A percentile compares a stretch with the other conserved stretches of the same genome.
These are phyloP conservation scores for Eulacestoma nigropectus DNA, from an alignment of 2,113 vertebrate species.

Conservation along the genomic window DNA sequence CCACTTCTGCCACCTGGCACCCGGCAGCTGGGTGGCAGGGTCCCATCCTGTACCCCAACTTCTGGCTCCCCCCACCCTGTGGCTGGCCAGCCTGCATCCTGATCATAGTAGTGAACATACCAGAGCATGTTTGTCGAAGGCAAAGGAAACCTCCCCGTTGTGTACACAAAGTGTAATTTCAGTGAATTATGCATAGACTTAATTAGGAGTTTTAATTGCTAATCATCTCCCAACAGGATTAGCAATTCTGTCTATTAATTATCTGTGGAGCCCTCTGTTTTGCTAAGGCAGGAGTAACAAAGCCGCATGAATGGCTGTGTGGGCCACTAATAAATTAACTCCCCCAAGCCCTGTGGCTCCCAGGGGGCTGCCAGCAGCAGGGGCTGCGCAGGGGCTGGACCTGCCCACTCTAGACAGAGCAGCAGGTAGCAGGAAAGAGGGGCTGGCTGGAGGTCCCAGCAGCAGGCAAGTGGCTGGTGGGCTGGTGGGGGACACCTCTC, in stretches of 20 bases:
- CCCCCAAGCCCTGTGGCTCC: background rate
- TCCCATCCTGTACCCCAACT: background rate
- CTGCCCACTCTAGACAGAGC: background rate
- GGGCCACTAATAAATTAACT: conserved; percentile 59
- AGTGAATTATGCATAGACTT: conserved; percentile 76
- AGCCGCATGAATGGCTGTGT: conserved; percentile 45
- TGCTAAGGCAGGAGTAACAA: conserved; percentile 66
- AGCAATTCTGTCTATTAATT: conserved; percentile 75
- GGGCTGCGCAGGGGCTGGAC: background rate
- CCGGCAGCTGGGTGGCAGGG: background rate
- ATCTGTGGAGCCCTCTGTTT: conserved; percentile 69
- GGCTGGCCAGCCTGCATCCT: background rate
- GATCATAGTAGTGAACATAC: background rate
- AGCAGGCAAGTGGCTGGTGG: background rate
- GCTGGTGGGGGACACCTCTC: background rate
- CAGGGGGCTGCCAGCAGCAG: background rate
- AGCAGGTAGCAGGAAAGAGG: background rate
- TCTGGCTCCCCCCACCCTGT: rapidly evolving
- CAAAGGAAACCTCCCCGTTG: conserved; percentile 56
- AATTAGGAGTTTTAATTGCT: conserved; percentile 80
- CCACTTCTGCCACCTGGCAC: background rate
- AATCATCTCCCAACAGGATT: conserved; percentile 77
- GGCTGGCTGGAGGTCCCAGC: background rate
- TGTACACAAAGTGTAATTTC: conserved; percentile 73
- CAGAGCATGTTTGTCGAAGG: conserved; percentile 37